Evolutionary conservation across 2,113 vertebrate genomes (phyloP).

Genomic region (Hyperopisus bebe): DNA sequence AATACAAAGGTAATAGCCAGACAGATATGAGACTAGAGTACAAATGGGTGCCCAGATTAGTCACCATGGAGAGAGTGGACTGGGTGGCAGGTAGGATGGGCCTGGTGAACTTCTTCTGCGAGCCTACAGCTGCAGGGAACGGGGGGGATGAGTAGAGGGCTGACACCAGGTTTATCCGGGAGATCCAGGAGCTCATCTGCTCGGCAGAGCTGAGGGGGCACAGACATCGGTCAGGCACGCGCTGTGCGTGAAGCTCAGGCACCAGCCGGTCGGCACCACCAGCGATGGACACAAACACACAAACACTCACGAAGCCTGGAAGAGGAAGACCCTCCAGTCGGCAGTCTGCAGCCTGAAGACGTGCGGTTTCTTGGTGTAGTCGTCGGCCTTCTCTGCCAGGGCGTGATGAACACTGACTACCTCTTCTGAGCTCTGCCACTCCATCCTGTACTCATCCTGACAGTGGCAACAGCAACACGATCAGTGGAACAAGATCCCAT

Average conservation of each 20-base stretch:
- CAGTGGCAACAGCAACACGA: neutral
- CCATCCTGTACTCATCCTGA: constrained; percentile 61
- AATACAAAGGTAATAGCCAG: neutral
- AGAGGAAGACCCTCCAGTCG: constrained; percentile 84
- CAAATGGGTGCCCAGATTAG: neutral
- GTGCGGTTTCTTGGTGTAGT: constrained; percentile 80
- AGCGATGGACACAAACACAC: neutral
- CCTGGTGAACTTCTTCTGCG: constrained; percentile 73
- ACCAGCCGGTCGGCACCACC: neutral
- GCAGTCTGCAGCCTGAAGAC: constrained; percentile 86
- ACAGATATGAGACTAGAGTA: neutral
- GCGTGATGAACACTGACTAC: constrained; percentile 83
- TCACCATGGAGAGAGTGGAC: constrained; percentile 51
- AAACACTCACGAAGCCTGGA: constrained; percentile 76
- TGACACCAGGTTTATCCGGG: constrained; percentile 76
- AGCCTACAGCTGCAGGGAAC: constrained; percentile 80
- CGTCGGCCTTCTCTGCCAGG: constrained; percentile 66
- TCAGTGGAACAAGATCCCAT: neutral
- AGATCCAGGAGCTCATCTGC: constrained; percentile 86
- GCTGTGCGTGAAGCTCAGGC: neutral
- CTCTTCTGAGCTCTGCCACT: constrained; percentile 65
- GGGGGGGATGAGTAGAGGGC: constrained; percentile 82
- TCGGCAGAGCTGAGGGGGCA: constrained; percentile 56
- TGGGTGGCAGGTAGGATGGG: constrained; percentile 70
- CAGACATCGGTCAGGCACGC: neutral